A percentile compares a stretch with the other conserved stretches of the same genome.
Evolutionary conservation across 2,797 vertebrate genomes (phyloP).

Genomic region (Tragelaphus eurycerus): DNA sequence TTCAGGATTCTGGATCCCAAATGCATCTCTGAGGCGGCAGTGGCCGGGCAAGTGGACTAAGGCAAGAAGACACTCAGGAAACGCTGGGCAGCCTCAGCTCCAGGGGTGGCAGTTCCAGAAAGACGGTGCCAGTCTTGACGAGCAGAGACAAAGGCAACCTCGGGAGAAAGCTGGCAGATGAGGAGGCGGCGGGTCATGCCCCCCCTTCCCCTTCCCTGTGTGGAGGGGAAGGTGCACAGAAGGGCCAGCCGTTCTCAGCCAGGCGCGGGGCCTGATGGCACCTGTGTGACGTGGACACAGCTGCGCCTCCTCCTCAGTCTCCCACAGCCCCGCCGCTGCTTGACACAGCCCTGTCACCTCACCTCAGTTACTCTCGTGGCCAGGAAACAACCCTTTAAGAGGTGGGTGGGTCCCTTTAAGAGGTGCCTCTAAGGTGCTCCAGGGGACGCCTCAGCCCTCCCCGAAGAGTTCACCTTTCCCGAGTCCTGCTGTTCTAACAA

Average conservation of each 20-base stretch:
- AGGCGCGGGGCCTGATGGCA: fast-evolving
- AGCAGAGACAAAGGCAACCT: background rate
- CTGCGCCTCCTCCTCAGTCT: no score
- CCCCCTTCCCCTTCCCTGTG: background rate
- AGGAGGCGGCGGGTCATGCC: background rate
- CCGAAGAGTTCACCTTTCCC: background rate
- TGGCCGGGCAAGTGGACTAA: background rate
- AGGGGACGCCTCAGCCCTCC: background rate
- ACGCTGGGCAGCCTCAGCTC: background rate
- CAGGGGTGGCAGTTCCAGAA: background rate
- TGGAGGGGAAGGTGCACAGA: background rate
- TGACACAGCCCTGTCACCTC: background rate
- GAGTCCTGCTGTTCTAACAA: background rate
- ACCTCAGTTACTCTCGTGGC: no score
- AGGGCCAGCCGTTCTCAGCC: background rate
- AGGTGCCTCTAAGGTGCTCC: background rate
- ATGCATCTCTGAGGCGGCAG: background rate
- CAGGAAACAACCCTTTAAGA: background rate
- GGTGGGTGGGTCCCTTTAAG: background rate
- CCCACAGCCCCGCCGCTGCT: background rate
- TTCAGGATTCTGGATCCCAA: background rate
- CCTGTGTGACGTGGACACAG: fast-evolving
- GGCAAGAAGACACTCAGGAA: background rate
- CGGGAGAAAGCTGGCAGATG: background rate
- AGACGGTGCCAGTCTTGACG: background rate